phyloP scores from a whole-genome alignment of 2,888 invertebrate genomes.

The Caenorhabditis plicata region DNA sequence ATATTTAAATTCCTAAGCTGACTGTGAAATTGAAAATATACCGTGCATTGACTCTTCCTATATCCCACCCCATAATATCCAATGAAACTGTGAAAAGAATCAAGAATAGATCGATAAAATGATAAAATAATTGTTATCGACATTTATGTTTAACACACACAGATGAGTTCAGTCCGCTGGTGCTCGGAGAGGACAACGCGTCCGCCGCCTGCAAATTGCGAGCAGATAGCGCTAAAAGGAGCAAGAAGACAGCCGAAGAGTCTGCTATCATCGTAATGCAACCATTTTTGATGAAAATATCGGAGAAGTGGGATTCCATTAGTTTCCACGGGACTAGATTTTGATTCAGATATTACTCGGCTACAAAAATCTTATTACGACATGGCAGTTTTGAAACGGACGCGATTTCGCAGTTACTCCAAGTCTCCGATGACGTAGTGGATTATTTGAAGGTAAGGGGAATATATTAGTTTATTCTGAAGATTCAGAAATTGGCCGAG shows the following conservation, averaged over 20 bases:
- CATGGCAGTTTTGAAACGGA: slow-evolving; percentile 15
- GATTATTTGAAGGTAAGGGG: slow-evolving; percentile 7
- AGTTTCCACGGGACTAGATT: not conserved
- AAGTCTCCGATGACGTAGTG: slow-evolving; percentile 18
- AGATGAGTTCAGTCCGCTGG: slow-evolving; percentile 22
- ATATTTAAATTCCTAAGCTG: no score
- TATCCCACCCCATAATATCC: no score
- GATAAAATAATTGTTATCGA: slow-evolving; percentile 7
- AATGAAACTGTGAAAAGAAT: no score
- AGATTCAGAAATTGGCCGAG: no score
- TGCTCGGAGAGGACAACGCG: slow-evolving; percentile 20
- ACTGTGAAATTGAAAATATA: no score
- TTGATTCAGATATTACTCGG: slow-evolving; percentile 17
- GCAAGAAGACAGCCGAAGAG: slow-evolving; percentile 18
- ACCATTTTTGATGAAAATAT: slow-evolving; percentile 35
- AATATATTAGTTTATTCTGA: no score
- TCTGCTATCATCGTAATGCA: slow-evolving; percentile 32
- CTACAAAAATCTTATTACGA: slow-evolving; percentile 19
- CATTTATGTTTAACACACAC: no score
- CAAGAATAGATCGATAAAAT: slow-evolving; percentile 4
- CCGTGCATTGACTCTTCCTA: no score
- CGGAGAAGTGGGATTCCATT: not conserved
- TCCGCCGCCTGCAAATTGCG: slow-evolving; percentile 11
- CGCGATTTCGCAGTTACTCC: slow-evolving; percentile 33
- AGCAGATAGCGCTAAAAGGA: slow-evolving; percentile 15